Evolutionary conservation across 2,888 invertebrate species (phyloP), one percentile per base, ranked within the genome.

Genomic region (Drosophila kokeensis): DNA sequence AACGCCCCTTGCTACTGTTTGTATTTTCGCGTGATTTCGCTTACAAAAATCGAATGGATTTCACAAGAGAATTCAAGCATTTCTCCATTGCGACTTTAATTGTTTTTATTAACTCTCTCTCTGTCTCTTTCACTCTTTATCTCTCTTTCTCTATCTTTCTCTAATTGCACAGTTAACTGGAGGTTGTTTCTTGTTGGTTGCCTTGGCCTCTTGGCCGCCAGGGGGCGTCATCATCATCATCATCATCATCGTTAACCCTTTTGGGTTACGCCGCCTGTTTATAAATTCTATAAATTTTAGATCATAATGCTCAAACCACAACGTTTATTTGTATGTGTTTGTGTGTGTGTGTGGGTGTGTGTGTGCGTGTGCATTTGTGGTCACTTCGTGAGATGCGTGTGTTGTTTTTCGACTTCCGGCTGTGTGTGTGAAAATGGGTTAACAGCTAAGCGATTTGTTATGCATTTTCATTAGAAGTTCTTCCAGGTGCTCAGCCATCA

Each of bases 201-300:
- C 68, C 54, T 66, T 73, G 67, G 71, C 61, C 76, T 63, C 71
- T 64, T 76, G 38, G 63, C 65, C 76, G 72, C 72, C 53, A 58
- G 55, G 49, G 64, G 68, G 72, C 72, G 80, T 59, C 59, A 75
- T 34, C 45, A 45, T 40, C 40, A 10, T 38, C 40, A 10, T 38
- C 38, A n/a, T n/a, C 40, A 40, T 45, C 72, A 65, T 63, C 67
- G 65, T 79, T 71, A 76, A 75, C 79, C 85, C 86, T 74, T 85
- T 81, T 66, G 82, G 82, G 80, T 38, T 36, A 8, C 69, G 72
- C 67, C 70, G 59, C 36, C 73, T 89, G 76, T 72, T 87, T 87
- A 85, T 70, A 87, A 89, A 87, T 87, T 87, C 87, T 87, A 87
- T 87, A 87, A 87, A 87, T 87, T 89, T 87, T 87, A 87, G 89